Evolutionary conservation across 2,797 vertebrate genomes (phyloP), one percentile per base, ranked within the genome.

Genomic region (Acipenser oxyrinchus): DNA sequence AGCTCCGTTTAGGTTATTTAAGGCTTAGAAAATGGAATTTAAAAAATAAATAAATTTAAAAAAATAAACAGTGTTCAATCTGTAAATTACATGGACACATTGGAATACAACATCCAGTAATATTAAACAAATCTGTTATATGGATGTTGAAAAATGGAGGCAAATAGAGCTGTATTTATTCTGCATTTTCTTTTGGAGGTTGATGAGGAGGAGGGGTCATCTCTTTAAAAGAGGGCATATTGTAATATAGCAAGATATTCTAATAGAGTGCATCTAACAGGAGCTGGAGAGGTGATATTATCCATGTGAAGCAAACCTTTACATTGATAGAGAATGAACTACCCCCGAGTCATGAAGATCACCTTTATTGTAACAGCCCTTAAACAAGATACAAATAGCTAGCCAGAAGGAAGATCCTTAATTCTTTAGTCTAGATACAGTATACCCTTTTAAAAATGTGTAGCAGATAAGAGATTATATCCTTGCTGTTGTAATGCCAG

Each of bases 1-100:
- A 57, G 62, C 72, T 60, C 67, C 58, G 66, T 73, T 69, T 69
- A 63, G 58, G 66, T 68, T 50, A 65, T 67, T 70, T 60, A 60
- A 66, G 52, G 59, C 68, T 71, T 62, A 66, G 51, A 65, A 69
- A 68, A 71, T 71, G 23, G 23, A 50, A 63, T 63, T 73, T 67
- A 69, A 69, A 72, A 71, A 69, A 70, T n/a, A n/a, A n/a, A n/a
- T n/a, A n/a, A n/a, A n/a, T n/a, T n/a, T n/a, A n/a, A n/a, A n/a
- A n/a, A n/a, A n/a, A n/a, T n/a, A n/a, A n/a, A n/a, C n/a, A 51
- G 64, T 68, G 18, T 65, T 69, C 64, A 48, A 50, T 63, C 62
- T 62, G 48, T 71, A 68, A 67, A 67, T 67, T 61, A 63, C 50
- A 64, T n/a, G 8, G 65, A 64, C 61, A 67, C 55, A 60, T 63